Conservation (phyloP, 37 sponge, comb jelly and placozoan genomes). For the Aplysina aerophoba region DNA sequence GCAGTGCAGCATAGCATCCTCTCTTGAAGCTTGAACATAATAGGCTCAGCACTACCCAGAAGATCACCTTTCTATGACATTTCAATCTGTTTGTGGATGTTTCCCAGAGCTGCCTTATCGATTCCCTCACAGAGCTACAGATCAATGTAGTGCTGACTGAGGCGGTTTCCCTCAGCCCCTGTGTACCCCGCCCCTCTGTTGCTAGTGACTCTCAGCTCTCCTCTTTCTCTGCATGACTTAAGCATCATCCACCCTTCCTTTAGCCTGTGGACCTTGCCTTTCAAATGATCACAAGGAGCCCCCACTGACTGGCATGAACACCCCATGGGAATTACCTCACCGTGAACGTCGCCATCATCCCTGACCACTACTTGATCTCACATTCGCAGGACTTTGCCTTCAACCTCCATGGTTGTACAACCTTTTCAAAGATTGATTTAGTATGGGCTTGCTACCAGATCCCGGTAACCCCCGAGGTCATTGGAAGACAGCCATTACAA, state of each 20-base stretch:
- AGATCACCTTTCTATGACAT: constrained; percentile 52
- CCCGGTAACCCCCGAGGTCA: constrained; percentile 41
- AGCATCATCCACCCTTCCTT: constrained; percentile 49
- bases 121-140: constrained; percentile 30
- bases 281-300: constrained; percentile 54
- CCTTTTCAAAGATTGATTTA: constrained; percentile 64
- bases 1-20: no score
- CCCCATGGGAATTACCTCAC: constrained; percentile 76
- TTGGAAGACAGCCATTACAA: constrained; percentile 67
- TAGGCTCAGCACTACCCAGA: no score
- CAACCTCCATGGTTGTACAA: no score
- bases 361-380: constrained; percentile 63
- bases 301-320: constrained; percentile 53
- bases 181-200: constrained; percentile 23
- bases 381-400: constrained; percentile 66
- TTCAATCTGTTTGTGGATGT: constrained; percentile 62
- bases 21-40: no score
- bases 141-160: neutral
- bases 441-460: constrained; percentile 51
- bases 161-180: neutral
- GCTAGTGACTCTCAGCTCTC: constrained; percentile 17
- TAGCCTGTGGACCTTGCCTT: constrained; percentile 40
- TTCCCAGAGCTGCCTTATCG: constrained; percentile 16
- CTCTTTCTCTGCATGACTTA: constrained; percentile 38
- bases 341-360: constrained; percentile 53